A percentile compares a stretch with the other conserved stretches of the same genome.
These are phyloP conservation scores for Melieria omissa DNA, from an alignment of 2,888 invertebrate genomes.

Conservation along the genomic window DNA sequence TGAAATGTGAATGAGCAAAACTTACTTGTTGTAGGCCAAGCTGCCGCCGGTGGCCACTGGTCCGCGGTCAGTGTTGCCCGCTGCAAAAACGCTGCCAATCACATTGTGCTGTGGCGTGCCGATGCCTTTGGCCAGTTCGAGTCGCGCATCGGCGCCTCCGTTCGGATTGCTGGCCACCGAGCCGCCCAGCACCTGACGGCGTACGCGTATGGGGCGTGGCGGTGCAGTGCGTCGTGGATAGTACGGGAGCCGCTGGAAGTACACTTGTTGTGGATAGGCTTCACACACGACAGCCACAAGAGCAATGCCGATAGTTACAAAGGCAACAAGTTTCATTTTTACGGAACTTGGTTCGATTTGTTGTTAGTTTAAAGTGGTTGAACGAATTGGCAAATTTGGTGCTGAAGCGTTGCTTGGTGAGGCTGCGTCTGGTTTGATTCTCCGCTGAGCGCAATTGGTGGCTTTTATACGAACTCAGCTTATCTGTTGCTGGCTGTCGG, in stretches of 20 bases:
- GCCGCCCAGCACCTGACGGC: slow-evolving; percentile 50
- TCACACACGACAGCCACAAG: slow-evolving; percentile 15
- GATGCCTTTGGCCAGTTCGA: slow-evolving; percentile 52
- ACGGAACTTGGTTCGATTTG: neutral
- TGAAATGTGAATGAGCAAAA: neutral
- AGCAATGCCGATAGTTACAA: slow-evolving; percentile 6
- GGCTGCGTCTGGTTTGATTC: neutral
- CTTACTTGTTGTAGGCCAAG: slow-evolving; percentile 47
- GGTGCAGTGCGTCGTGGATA: slow-evolving; percentile 39
- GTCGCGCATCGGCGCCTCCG: slow-evolving; percentile 53
- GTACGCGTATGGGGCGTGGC: slow-evolving; percentile 42
- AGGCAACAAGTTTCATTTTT: neutral
- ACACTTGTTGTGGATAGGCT: slow-evolving; percentile 28
- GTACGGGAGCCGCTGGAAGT: slow-evolving; percentile 38
- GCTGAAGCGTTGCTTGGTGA: neutral
- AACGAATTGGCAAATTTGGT: neutral
- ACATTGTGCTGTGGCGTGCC: slow-evolving; percentile 58
- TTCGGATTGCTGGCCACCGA: slow-evolving; percentile 50
- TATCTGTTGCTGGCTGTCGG: neutral
- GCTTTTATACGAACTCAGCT: too few relatives aligned
- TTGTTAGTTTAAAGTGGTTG: neutral
- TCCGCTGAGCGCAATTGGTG: neutral
- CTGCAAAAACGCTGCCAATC: slow-evolving; percentile 50
- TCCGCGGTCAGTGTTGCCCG: slow-evolving; percentile 46
- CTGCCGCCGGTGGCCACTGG: slow-evolving; percentile 47